Conservation (phyloP, 1,140 invertebrate species). For the Drosophila persimilis region DNA sequence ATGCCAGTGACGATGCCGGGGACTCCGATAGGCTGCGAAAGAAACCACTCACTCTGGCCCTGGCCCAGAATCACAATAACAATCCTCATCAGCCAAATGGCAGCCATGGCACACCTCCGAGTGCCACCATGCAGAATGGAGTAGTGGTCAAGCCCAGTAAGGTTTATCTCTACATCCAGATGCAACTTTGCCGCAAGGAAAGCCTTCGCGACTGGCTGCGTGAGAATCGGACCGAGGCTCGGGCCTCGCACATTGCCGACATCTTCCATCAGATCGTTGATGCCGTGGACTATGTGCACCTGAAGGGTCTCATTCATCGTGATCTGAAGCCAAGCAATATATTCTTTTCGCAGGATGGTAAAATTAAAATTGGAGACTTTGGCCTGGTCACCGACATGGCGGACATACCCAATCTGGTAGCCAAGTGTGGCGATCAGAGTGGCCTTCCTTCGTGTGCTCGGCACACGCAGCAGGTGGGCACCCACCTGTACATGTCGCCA, state of each 20-base stretch:
- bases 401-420: conserved; percentile 85
- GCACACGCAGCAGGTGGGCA: conserved; percentile 88
- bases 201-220: conserved; percentile 96
- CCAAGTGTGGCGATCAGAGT: conserved; percentile 64
- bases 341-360: conserved; percentile 94
- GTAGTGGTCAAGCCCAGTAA: conserved; percentile 65
- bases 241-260: conserved; percentile 85
- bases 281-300: conserved; percentile 97
- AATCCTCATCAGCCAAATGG: conserved; percentile 18
- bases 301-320: conserved; percentile 95
- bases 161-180: conserved; percentile 97
- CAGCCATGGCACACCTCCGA: conserved; percentile 32
- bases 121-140: conserved; percentile 45
- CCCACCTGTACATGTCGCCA: conserved; percentile 98
- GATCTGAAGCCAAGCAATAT: conserved; percentile 99
- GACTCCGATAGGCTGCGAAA: conserved; percentile 24
- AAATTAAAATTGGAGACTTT: conserved; percentile 98
- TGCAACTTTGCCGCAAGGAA: conserved; percentile 96
- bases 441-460: conserved; percentile 67
- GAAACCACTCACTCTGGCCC: conserved; percentile 55
- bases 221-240: conserved; percentile 81
- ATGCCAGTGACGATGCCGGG: conserved; percentile 34
- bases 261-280: conserved; percentile 97
- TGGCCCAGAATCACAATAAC: conserved; percentile 50
- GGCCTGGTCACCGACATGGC: conserved; percentile 94